Conservation (phyloP, 2,113 vertebrate species). For the Ardeotis arabs region DNA sequence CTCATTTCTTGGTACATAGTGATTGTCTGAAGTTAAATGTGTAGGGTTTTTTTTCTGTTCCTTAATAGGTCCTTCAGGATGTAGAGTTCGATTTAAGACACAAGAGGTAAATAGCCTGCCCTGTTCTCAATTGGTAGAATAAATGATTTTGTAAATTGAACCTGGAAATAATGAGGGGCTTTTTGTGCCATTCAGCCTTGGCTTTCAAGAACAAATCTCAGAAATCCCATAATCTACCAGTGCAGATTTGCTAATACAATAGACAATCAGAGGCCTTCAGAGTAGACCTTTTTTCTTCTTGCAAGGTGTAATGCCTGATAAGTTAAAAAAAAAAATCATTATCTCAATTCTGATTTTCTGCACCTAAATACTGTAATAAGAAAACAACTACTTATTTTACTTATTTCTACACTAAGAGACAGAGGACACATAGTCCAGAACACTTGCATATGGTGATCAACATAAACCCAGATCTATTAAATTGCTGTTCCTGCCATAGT, state of each 20-base stretch:
- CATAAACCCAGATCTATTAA: neutral
- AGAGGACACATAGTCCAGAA: neutral
- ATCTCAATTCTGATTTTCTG: neutral
- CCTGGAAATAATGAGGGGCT: neutral
- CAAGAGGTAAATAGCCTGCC: neutral
- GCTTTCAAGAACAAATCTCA: neutral
- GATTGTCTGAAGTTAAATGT: neutral
- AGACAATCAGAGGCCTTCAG: neutral
- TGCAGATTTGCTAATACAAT: neutral
- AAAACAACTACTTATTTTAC: neutral
- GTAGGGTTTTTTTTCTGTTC: neutral
- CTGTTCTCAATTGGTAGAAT: neutral
- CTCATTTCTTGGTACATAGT: neutral
- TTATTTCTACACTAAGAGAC: neutral
- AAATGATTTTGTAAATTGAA: neutral
- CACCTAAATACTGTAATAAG: neutral
- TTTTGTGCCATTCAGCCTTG: neutral
- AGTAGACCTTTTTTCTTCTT: neutral
- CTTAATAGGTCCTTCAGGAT: neutral
- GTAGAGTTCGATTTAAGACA: neutral
- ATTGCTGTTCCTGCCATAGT: neutral
- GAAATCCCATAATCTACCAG: neutral
- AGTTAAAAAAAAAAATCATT: too few species aligned
- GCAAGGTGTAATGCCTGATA: neutral
- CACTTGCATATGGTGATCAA: fast-evolving